phyloP scores from a whole-genome alignment of 2,888 invertebrate genomes.

The Mallateleia sp. region DNA sequence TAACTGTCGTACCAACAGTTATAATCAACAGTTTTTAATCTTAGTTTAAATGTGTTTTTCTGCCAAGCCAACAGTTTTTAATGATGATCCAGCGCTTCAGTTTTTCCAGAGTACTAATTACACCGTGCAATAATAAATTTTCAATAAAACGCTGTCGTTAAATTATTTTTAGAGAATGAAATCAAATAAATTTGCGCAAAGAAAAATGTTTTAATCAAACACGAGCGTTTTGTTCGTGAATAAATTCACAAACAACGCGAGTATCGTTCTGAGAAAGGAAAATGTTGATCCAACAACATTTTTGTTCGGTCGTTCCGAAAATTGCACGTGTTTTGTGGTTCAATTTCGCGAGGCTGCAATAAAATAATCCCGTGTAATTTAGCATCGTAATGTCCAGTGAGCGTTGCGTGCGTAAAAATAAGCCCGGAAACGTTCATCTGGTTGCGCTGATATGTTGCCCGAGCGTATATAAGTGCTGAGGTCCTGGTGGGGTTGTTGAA shows the following conservation, averaged over 20 bases:
- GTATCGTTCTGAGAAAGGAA: neutral
- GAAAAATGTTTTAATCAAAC: too few species aligned
- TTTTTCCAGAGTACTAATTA: too few species aligned
- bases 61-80: too few species aligned
- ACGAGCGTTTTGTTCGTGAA: neutral
- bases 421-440: slow-evolving; percentile 58
- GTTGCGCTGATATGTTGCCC: slow-evolving; percentile 55
- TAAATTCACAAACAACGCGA: neutral
- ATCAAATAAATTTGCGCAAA: too few species aligned
- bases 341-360: slow-evolving; percentile 19
- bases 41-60: too few species aligned
- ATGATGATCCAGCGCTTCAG: too few species aligned
- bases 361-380: slow-evolving; percentile 45
- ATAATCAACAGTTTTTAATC: too few species aligned
- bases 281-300: neutral
- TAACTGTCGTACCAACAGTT: too few species aligned
- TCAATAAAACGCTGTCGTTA: too few species aligned
- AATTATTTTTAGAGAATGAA: too few species aligned
- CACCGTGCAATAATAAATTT: too few species aligned
- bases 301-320: neutral
- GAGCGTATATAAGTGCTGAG: slow-evolving; percentile 54
- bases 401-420: slow-evolving; percentile 25
- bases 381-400: slow-evolving; percentile 24
- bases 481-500: slow-evolving; percentile 71
- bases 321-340: slow-evolving; percentile 14